Evolutionary conservation across 23 tunicate species (phyloP), one percentile per base, ranked within the genome.

Genomic region (Trididemnum nubilum): DNA sequence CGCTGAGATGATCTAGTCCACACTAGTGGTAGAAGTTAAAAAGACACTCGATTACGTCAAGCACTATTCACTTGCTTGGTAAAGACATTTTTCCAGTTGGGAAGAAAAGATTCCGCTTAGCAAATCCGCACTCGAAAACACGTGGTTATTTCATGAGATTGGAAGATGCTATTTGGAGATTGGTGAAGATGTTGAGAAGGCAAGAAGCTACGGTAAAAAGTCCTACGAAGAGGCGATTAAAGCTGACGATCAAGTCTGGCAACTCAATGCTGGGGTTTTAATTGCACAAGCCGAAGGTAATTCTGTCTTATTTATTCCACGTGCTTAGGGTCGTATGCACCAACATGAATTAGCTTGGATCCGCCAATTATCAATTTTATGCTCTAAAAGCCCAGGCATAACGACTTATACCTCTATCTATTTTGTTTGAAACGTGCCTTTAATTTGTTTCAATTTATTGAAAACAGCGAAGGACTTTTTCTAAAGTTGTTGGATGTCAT

Each of bases 81-180:
- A n/a, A n/a, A n/a, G n/a, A n/a, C n/a, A n/a, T n/a, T 59, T 66
- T 63, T 63, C n/a, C 54, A 93, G 98, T 39, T 93, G 98, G 98
- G 77, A 81, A 57, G 94, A 93, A 67, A 93, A 93, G 87, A 71
- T 93, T 32, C 93, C 93, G 25, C 82, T 87, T 33, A 93, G 93
- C 79, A 83, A 81, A 67, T 93, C 98, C 33, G 85, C 98, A 0
- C 82, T 93, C 0, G 98, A 93, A 73, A 79, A 85, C 71, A 93
- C 98, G 23, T 93, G 98, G 98, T 66, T 93, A 51, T 93, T 78
- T 76, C 98, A 93, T 71, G 98, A 93, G 74, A 93, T 93, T 25
- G 98, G 98, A 26, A 36, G 98, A 27, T 93, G 98, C 75, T 85
- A 93, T 63, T 72, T 87, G 65, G 98, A 93, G 49, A 76, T 93